Evolutionary conservation across 2,113 vertebrate genomes (phyloP), one percentile per base, ranked within the genome.

Genomic region (Nesospiza acunhae): DNA sequence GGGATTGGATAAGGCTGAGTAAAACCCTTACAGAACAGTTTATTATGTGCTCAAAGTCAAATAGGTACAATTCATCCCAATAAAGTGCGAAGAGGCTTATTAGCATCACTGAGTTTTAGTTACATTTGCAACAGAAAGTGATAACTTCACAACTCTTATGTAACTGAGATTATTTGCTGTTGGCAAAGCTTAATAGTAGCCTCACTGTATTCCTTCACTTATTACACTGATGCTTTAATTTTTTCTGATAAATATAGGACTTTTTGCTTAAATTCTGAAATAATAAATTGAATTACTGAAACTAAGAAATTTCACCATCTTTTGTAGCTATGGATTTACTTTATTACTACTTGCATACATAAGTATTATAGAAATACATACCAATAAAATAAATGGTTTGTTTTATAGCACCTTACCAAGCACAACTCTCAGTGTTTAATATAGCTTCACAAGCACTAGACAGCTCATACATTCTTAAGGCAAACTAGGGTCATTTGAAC

Each of bases 311-410:
- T 64, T 69, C 58, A 12, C 28, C 27, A 2, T 15, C 5, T 52
- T 93, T 91, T 78, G 16, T 56, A 72, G n/a, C 28, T 79, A 37
- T 53, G 18, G 13, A 55, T 89, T 95, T 94, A 44, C 49, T 66
- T 63, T 79, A 77, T 75, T 89, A 19, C 24, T 30, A 27, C 44
- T 10, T 9, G 1, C 18, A 66, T 46, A 55, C 0, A 0, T 78
- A 73, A 53, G 30, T 63, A 37, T 64, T 84, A 63, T 30, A 82
- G 62, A 87, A 93, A 89, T 35, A 84, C 23, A 16, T 13, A 58
- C 10, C 42, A 69, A 73, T 85, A 87, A 93, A 94, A 93, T 73
- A 95, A 89, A 77, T 79, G 50, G 30, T 11, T 90, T 90, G 20
- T 77, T 91, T 89, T 80, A 83, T 50, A 93, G 75, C 49, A 83